phyloP scores from a whole-genome alignment of 2,797 vertebrate species.

The Adelosebastes latens region DNA sequence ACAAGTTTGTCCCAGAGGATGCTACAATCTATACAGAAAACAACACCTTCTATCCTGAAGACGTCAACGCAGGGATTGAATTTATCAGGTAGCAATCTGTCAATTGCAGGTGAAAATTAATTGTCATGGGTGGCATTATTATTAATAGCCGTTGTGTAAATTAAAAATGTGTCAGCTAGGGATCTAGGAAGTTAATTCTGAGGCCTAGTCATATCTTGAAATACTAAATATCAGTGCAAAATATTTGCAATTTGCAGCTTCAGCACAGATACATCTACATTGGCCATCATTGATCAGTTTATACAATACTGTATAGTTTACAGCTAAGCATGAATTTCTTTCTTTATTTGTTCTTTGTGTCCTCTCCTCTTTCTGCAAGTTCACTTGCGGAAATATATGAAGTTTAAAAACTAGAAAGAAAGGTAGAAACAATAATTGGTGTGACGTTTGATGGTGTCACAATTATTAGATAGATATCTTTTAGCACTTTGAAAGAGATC shows the following conservation, averaged over 20 bases:
- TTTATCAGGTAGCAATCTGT: not conserved
- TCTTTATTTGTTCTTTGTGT: not conserved
- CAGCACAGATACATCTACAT: not conserved
- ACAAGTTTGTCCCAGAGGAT: not conserved
- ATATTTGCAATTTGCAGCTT: not conserved
- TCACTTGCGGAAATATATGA: not conserved
- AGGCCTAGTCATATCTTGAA: not conserved
- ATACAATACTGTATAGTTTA: not conserved
- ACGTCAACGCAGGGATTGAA: not conserved
- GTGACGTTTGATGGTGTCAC: not conserved
- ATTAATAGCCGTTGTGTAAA: not conserved
- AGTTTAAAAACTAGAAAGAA: not conserved
- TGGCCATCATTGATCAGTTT: not conserved
- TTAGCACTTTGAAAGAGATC: slow-evolving; percentile 3
- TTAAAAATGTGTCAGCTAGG: not conserved
- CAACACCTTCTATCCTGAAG: not conserved
- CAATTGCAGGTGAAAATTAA: not conserved
- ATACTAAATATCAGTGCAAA: not conserved
- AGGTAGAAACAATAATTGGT: not conserved
- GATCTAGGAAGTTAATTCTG: not conserved
- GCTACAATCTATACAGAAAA: not conserved
- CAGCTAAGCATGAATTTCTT: not conserved
- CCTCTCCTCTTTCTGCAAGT: not conserved
- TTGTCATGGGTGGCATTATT: not conserved
- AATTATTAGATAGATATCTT: slow-evolving; percentile 2